These are phyloP conservation scores for Notothenia rossii DNA, from an alignment of 2,113 vertebrate genomes.

Conservation along the genomic window DNA sequence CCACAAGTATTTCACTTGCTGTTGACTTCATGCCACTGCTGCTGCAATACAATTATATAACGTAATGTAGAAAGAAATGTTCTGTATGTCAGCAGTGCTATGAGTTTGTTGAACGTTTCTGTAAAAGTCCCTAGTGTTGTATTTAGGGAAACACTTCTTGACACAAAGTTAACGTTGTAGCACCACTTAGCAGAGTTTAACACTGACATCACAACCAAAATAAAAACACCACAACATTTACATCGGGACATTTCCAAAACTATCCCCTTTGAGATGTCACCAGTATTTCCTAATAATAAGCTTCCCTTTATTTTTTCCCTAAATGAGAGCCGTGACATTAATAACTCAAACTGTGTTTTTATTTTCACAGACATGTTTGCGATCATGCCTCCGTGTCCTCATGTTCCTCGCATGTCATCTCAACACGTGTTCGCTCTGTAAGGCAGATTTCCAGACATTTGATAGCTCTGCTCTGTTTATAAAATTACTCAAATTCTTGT, in stretches of 20 bases:
- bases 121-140: too few relatives aligned
- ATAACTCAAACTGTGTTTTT: neutral
- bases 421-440: neutral
- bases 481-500: neutral
- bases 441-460: neutral
- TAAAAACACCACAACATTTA: too few relatives aligned
- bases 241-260: too few relatives aligned
- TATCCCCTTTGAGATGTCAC: neutral
- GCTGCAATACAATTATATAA: too few relatives aligned
- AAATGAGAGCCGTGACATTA: neutral
- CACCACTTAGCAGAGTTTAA: neutral
- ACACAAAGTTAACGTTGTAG: neutral
- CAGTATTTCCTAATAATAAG: neutral
- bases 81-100: too few relatives aligned
- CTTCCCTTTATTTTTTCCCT: neutral
- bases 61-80: too few relatives aligned
- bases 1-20: too few relatives aligned
- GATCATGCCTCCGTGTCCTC: neutral
- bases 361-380: constrained; percentile 3
- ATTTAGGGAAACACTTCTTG: too few relatives aligned
- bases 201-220: constrained; percentile 1
- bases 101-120: too few relatives aligned
- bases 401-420: neutral
- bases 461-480: neutral
- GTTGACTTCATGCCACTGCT: too few relatives aligned